Evolutionary conservation across 2,888 invertebrate species (phyloP), one percentile per base, ranked within the genome.

Genomic region (Caenorhabditis becei): DNA sequence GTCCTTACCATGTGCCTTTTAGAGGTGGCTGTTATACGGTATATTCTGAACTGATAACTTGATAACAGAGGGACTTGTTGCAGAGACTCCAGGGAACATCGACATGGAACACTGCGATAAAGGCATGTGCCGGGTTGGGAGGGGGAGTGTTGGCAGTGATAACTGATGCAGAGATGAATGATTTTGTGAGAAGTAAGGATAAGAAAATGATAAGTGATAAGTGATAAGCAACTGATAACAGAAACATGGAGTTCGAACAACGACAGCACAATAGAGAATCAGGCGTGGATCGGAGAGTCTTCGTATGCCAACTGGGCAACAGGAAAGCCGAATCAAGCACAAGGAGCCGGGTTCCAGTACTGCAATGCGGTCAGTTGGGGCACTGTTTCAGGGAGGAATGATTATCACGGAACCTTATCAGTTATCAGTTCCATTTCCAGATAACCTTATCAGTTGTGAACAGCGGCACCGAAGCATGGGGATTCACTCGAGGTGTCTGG

Each of bases 271-370:
- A 49, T 72, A 20, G 41, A 23, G 8, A 32, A 71, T 24, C 53
- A 72, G 32, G 72, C 72, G 16, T 72, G 72, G 72, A 26, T 72
- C 20, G 77, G 63, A 20, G n/a, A 47, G 0, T 58, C 54, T n/a
- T 35, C 56, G 2, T 72, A 65, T 44, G 20, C 63, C 0, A 72
- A 72, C 37, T 72, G 63, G 63, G 63, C 72, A 1, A 44, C 72
- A 1, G 72, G 72, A 23, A 63, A 72, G 37, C 65, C 71, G 7
- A 24, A 71, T 56, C 20, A 71, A 41, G 62, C 54, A 4, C 62
- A 62, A 32, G 71, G 71, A 41, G 7, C 54, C 7, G 41, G 44
- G 4, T 71, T 62, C n/a, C 8, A 23, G 16, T 71, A 71, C 41
- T 71, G 62, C 18, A 71, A 71, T 62, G 71, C 63, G 53, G 54